Conservation (phyloP, 2,113 vertebrate species). For the Brachyhypopomus occidentalis region DNA sequence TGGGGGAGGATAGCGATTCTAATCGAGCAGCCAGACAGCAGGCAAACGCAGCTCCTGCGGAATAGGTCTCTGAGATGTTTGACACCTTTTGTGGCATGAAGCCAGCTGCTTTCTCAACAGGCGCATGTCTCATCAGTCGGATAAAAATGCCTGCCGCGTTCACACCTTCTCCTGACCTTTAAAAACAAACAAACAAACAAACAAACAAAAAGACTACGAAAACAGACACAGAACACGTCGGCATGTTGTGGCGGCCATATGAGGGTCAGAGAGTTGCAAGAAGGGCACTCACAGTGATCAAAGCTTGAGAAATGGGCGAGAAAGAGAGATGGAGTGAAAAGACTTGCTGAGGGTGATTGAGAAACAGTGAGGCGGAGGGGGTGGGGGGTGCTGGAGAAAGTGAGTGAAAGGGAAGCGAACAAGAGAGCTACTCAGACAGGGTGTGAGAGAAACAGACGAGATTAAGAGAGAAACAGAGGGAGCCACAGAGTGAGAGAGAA, state of each 20-base stretch:
- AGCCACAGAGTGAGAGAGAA: neutral
- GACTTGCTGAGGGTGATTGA: neutral
- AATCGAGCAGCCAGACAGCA: neutral
- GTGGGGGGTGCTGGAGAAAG: neutral
- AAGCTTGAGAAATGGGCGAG: neutral
- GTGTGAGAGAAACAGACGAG: neutral
- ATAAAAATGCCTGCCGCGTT: conserved; percentile 36
- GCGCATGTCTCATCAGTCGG: neutral
- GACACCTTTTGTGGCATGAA: conserved; percentile 25
- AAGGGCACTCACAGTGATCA: conserved; percentile 29
- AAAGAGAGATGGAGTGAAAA: neutral
- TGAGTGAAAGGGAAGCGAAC: neutral
- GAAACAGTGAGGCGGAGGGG: neutral
- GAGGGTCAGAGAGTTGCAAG: conserved; percentile 31
- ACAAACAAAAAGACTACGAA: neutral
- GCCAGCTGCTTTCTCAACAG: conserved; percentile 10
- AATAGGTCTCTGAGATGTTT: conserved; percentile 1
- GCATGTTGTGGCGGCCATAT: conserved; percentile 23
- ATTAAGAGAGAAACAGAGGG: neutral
- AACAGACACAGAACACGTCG: neutral
- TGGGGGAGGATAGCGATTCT: neutral
- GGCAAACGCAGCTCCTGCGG: conserved; percentile 1
- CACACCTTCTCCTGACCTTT: conserved; percentile 44
- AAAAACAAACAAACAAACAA: neutral
- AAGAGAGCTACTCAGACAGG: neutral